phyloP scores from a whole-genome alignment of 2,113 vertebrate species.

The Pangasianodon hypophthalmus region DNA sequence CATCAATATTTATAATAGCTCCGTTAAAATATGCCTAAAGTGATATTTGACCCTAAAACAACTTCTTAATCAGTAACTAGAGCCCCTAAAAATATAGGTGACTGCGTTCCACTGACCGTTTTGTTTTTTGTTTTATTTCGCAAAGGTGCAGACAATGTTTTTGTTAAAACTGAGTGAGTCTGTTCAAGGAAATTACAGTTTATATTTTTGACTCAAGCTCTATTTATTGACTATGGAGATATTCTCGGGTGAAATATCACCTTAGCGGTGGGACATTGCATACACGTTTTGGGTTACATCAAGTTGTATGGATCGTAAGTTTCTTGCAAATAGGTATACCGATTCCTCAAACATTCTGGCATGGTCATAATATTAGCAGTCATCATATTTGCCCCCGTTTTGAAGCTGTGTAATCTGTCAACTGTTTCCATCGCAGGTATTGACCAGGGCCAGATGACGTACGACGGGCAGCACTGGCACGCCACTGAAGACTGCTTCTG shows the following conservation, averaged over 20 bases:
- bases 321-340: background rate
- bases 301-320: background rate
- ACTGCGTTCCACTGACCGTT: background rate
- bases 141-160: too few species aligned
- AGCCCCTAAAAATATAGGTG: background rate
- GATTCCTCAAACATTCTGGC: background rate
- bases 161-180: background rate
- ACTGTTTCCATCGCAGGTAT: slow-evolving; percentile 77
- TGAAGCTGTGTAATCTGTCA: background rate
- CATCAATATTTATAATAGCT: slow-evolving; percentile 24
- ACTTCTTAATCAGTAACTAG: slow-evolving; percentile 1
- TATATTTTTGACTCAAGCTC: background rate
- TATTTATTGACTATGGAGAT: too few species aligned
- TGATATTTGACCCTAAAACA: background rate
- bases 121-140: too few species aligned
- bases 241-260: background rate
- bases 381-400: background rate
- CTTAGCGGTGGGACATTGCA: background rate
- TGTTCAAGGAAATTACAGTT: background rate
- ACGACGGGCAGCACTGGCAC: slow-evolving; percentile 97
- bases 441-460: slow-evolving; percentile 98
- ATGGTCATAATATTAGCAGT: background rate
- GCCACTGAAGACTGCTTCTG: slow-evolving; percentile 96
- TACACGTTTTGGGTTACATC: background rate
- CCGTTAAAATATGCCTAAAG: background rate